Base-by-base conservation (phyloP, 1,140 invertebrate species). In the Caenorhabditis tropicalis region DNA sequence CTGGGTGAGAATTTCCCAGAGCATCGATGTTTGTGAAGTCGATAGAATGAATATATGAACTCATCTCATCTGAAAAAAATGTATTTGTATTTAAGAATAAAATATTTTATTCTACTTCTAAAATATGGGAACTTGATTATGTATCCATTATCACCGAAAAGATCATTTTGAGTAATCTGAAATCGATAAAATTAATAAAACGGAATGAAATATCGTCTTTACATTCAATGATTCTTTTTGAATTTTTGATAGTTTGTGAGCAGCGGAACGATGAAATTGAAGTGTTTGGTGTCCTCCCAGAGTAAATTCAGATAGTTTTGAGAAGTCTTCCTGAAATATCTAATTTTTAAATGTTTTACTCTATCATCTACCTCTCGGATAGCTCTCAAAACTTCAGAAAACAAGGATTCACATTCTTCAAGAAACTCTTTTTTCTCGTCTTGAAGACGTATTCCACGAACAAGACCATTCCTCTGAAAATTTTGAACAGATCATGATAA, bases 21-120 rank as follows among this genome's bases (percentile, higher is more conserved):
- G 65, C 65, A n/a, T 74, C 65, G 36, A 74, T 36, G n/a, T 74
- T 74, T 31, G 65, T 74, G 36, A 74, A 74, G 5, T 74, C 65
- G 4, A 74, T 24, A 1, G 36, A 46, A 24, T 74, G 65, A 12
- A 74, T 74, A 21, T 74, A 74, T 24, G 65, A 36, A 10, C 65
- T 36, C 36, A 74, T 46, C 43, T 74, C 65, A 43, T 43, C 65
- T 74, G 65, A 74, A 43, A 43, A 16, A 27, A 21, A 4, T 0
- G 24, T 24, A 12, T 0, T 27, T 27, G n/a, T n/a, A n/a, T n/a
- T n/a, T 10, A 27, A 6, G 12, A 4, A 51, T 51, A 27, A 27
- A 2, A 56, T 27, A 10, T 21, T n/a, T 21, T 56, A 2, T 16
- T 27, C 6, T 24, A 74, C 65, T 1, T 74, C 29, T 31, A 7